Evolutionary conservation across 64 coral and sea anemone species (phyloP), one percentile per base, ranked within the genome.

Genomic region (Montipora sp.): DNA sequence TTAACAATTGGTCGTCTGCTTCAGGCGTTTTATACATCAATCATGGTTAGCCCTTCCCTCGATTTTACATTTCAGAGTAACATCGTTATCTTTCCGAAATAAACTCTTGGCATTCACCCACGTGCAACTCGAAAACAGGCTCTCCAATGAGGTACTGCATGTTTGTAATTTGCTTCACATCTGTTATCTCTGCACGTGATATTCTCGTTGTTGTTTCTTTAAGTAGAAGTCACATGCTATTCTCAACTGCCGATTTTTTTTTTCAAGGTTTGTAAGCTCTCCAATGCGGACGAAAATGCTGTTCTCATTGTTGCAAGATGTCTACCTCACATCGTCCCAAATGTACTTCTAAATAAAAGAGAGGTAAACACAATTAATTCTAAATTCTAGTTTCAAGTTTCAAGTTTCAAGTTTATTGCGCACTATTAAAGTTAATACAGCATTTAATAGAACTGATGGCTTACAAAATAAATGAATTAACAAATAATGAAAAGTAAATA

Each of bases 331-430:
- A 99, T 99, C 80, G 92, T 99, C 8, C 98, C 98, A 0, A 99
- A 99, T 77, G 98, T 99, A 3, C 63, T 99, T 45, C 47, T 99
- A 5, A 99, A 99, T 75, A 98, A 98, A 67, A 87, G 97, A 92
- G 97, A 98, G 88, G 96, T 95, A 76, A 48, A 36, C 36, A 36
- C 36, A 36, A 36, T 36, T 2, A 36, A 36, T 36, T 36, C 36
- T 36, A 36, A 24, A 24, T 24, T 24, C 24, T 24, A 24, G 24
- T 24, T 24, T 24, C 24, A 24, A 24, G 36, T 36, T 36, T 36
- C 36, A 36, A 36, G 36, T 36, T 36, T 36, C 36, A 36, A 36
- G 1, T 36, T 36, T 36, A 36, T 36, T 36, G 36, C 36, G 36
- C 36, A 36, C 36, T 36, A 36, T 36, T 36, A 2, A 36, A 36